phyloP scores from a whole-genome alignment of 2,797 vertebrate species.

The Lophius americanus region DNA sequence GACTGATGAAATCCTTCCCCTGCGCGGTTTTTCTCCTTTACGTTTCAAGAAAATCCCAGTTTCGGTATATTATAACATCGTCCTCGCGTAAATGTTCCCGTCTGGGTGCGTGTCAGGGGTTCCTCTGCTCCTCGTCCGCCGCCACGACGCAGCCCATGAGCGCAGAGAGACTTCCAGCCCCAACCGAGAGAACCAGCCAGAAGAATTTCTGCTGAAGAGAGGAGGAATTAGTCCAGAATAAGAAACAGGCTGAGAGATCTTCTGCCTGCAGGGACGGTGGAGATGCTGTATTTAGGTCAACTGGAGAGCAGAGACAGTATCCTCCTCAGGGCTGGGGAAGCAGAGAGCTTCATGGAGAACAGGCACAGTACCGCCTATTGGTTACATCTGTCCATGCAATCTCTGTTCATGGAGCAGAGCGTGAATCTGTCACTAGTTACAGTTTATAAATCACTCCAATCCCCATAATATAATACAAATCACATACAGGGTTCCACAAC shows the following conservation, averaged over 20 bases:
- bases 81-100: conserved; percentile 6
- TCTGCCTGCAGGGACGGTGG: conserved; percentile 73
- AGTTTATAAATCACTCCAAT: background rate
- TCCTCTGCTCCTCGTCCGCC: conserved; percentile 27
- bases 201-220: conserved; percentile 37
- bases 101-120: conserved; percentile 1
- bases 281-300: conserved; percentile 87
- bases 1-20: background rate
- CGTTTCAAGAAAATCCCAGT: background rate
- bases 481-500: no score
- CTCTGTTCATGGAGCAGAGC: conserved; percentile 3
- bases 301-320: conserved; percentile 76
- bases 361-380: conserved; percentile 76
- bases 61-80: conserved; percentile 11
- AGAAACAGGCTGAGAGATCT: conserved; percentile 44
- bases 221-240: conserved; percentile 51
- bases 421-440: background rate
- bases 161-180: conserved; percentile 12
- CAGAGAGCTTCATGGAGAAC: conserved; percentile 55
- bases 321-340: conserved; percentile 71
- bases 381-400: conserved; percentile 70
- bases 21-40: background rate
- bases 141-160: conserved; percentile 26
- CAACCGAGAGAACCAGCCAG: conserved; percentile 21
- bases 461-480: no score